phyloP scores from a whole-genome alignment of 2,888 invertebrate genomes.

The Nephrotoma appendiculata region DNA sequence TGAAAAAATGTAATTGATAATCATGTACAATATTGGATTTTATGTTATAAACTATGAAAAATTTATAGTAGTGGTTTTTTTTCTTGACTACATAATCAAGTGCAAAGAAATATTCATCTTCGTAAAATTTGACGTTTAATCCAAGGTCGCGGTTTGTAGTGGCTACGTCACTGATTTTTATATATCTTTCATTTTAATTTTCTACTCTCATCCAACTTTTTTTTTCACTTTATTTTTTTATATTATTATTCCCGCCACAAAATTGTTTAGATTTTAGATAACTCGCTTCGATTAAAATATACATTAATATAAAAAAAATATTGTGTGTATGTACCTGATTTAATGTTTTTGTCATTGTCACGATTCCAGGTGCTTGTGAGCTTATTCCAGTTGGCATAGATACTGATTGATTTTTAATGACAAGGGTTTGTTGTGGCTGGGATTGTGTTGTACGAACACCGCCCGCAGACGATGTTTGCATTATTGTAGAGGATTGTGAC shows the following conservation, averaged over 20 bases:
- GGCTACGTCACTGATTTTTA: background rate
- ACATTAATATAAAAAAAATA: background rate
- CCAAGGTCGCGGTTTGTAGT: background rate
- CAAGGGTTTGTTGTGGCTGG: conserved; percentile 26
- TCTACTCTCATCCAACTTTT: background rate
- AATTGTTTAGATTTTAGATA: background rate
- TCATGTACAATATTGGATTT: background rate
- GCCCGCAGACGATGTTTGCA: conserved; percentile 16
- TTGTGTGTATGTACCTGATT: conserved; percentile 26
- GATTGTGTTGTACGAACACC: conserved; percentile 19
- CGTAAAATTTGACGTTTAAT: background rate
- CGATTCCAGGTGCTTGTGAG: conserved; percentile 44
- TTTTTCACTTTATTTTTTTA: background rate
- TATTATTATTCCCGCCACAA: conserved; percentile 1
- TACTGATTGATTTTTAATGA: conserved; percentile 32
- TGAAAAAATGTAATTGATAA: background rate
- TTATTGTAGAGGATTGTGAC: conserved; percentile 15
- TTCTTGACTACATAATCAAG: background rate
- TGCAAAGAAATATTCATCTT: background rate
- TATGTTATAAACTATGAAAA: background rate
- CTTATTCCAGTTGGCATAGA: conserved; percentile 39
- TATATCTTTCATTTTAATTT: background rate
- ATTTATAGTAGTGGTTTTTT: background rate
- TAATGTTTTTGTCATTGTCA: conserved; percentile 45
- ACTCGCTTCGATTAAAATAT: background rate